phyloP scores from a whole-genome alignment of 2,113 vertebrate species.

The Prolemur simus region DNA sequence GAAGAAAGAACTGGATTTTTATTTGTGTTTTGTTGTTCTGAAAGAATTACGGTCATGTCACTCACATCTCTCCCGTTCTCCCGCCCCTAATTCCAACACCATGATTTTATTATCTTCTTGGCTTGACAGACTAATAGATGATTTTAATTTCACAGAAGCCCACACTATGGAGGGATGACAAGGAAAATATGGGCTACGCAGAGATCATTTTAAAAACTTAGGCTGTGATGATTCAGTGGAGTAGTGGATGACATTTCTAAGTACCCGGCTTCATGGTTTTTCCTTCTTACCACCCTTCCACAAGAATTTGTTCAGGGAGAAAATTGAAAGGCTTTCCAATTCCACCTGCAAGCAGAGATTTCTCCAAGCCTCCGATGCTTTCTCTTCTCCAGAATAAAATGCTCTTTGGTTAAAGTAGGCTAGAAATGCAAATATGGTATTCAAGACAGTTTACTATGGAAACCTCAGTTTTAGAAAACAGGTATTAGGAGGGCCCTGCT shows the following conservation, averaged over 20 bases:
- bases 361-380: conserved; percentile 61
- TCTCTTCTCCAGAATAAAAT: conserved; percentile 67
- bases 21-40: not conserved
- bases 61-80: not conserved
- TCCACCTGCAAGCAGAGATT: conserved; percentile 29
- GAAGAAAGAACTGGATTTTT: not conserved
- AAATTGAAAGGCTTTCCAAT: not conserved
- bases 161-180: conserved; percentile 20
- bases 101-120: conserved; percentile 58
- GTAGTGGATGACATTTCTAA: not conserved
- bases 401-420: conserved; percentile 35
- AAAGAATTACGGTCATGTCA: not conserved
- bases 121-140: conserved; percentile 57
- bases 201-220: conserved; percentile 27
- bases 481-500: conserved; percentile 48
- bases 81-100: conserved; percentile 4
- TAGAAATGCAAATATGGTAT: conserved; percentile 52
- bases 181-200: conserved; percentile 22
- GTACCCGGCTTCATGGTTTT: not conserved
- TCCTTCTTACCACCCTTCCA: conserved; percentile 6
- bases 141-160: conserved; percentile 62
- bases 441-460: conserved; percentile 39
- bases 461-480: conserved; percentile 71
- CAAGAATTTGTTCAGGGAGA: conserved; percentile 1
- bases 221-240: not conserved